A percentile compares a stretch with the other conserved stretches of the same genome.
Evolutionary conservation across 2,113 vertebrate species (phyloP).

Genomic region (Narcine bancroftii): DNA sequence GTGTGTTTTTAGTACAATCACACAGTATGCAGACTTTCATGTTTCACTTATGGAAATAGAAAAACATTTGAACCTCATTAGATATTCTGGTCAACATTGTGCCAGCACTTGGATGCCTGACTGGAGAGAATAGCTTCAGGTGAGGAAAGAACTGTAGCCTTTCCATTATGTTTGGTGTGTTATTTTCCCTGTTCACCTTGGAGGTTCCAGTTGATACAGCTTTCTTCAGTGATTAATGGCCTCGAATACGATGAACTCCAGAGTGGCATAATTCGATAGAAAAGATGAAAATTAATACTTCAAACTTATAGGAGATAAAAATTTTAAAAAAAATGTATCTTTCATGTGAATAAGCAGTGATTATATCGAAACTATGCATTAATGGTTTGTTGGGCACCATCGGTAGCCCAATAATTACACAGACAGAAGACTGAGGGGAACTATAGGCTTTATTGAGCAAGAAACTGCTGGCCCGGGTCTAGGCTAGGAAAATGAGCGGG

Average conservation of each 20-base stretch:
- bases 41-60: neutral
- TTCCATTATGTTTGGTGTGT: neutral
- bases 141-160: neutral
- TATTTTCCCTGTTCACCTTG: slow-evolving; percentile 17
- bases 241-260: neutral
- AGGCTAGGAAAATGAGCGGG: no score
- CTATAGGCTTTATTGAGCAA: no score
- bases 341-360: neutral
- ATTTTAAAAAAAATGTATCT: no score
- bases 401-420: no score
- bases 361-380: neutral
- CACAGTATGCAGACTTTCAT: no score
- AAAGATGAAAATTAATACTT: no score
- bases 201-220: neutral
- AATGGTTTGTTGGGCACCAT: no score
- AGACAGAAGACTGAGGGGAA: no score
- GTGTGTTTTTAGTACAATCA: no score
- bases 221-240: neutral
- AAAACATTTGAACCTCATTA: neutral
- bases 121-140: slow-evolving; percentile 4
- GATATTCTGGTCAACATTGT: neutral
- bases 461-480: no score
- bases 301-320: neutral
- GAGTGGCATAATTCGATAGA: neutral
- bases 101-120: neutral